Base-by-base conservation (phyloP, 92 coral and sea anemone genomes). In the Meandrina meandrites region DNA sequence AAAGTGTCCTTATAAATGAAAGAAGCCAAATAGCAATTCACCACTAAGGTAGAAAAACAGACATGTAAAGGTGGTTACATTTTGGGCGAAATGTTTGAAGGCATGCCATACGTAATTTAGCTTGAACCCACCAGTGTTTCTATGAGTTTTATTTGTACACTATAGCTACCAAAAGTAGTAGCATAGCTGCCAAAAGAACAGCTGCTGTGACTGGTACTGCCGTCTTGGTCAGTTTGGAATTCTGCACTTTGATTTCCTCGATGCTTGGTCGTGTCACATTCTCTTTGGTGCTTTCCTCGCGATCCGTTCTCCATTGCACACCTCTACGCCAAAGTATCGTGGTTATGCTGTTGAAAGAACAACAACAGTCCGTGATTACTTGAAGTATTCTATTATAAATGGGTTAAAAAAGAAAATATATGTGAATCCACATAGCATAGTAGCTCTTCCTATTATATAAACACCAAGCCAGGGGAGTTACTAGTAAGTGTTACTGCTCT, bases 341-440 rank as follows among this genome's bases (percentile, higher is more conserved):
- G 4, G 83, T 57, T 58, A 8, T 37, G 17, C 83, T 79, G 53
- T n/a, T 31, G 51, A 79, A 11, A 78, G n/a, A 50, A 79, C 27
- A 79, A 37, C 71, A 28, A 13, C 31, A 13, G 35, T 11, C 5
- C 17, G 4, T 66, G 32, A 66, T 22, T 66, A 12, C 34, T 66
- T 66, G 17, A 66, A 34, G 71, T 27, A 66, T 66, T 4, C 17
- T 1, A 27, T 10, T 7, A 24, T 64, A n/a, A 18, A 21, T 18
- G 27, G n/a, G n/a, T n/a, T n/a, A n/a, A n/a, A n/a, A n/a, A n/a
- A n/a, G n/a, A n/a, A n/a, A n/a, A n/a, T n/a, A n/a, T n/a, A n/a
- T n/a, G n/a, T n/a, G n/a, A n/a, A n/a, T n/a, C n/a, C n/a, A n/a
- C n/a, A n/a, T n/a, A n/a, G n/a, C n/a, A n/a, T n/a, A n/a, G n/a